Evolutionary conservation across 2,113 vertebrate genomes (phyloP), one percentile per base, ranked within the genome.

Genomic region (Cochlearius cochlearius): DNA sequence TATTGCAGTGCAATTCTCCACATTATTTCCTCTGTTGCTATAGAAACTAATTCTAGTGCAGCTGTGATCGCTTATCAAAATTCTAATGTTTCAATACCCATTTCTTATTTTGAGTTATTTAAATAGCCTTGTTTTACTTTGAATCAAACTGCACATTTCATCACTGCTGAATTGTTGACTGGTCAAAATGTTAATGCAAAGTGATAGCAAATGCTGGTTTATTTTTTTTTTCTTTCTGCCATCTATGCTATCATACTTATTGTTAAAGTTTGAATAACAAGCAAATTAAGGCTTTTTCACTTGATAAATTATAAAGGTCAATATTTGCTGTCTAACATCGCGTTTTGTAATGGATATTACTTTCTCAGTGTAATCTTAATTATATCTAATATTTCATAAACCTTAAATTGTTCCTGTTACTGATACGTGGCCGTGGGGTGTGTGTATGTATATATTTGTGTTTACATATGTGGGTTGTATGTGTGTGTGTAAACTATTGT

Each of bases 11-110:
- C 96, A 97, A 27, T 98, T 98, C 97, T 98, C 96, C 96, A 97
- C 94, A 98, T 98, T 98, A 98, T 98, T 98, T 98, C 97, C 97
- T 97, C 96, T 97, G 98, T 98, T 98, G 98, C 98, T 98, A 98
- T 98, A 98, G 98, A 98, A 98, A 98, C 98, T 98, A 98, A 98
- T 98, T 98, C 98, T 98, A 96, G 95, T 98, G 98, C 98, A 98
- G 98, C 98, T 98, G 98, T 98, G 98, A 98, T 98, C 96, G 96
- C 98, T 98, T 98, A 98, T 98, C 98, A 98, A 98, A 98, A 98
- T 98, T 98, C 98, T 97, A 97, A 97, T 97, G 97, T 97, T 98
- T 97, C 98, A 98, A 95, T 96, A 95, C 79, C 68, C 97, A 93
- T 97, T 96, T 88, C 95, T 97, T 97, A 97, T 89, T 97, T 95